Base-by-base conservation (phyloP, 1,140 invertebrate genomes). In the Holotrichia oblita region DNA sequence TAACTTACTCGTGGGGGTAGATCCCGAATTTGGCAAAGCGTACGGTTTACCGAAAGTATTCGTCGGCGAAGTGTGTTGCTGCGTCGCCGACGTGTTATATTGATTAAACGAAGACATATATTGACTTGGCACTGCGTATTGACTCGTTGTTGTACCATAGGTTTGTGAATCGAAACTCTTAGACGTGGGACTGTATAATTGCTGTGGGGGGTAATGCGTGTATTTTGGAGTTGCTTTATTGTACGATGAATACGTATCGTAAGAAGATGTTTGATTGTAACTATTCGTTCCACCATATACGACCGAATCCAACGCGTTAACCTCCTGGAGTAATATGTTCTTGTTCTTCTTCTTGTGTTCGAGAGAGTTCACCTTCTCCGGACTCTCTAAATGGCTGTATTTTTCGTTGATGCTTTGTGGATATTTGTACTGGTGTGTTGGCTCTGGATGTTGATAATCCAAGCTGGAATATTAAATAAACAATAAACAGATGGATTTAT, bases 361-460 rank as follows among this genome's bases (percentile, higher is more conserved):
- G 48, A 86, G 73, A 1, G 84, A 85, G 73, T 80, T 84, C 7
- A 85, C 84, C 82, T 85, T 86, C 64, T 86, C 84, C 12, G 85
- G 84, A 77, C 85, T 86, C 78, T 83, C 82, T 79, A 86, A 80
- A 55, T 85, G 84, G 80, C 81, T 83, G 77, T 85, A 86, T 48
- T 80, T 82, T 59, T 86, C 81, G 41, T 83, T 81, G 64, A 84
- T 85, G 24, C 81, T 78, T 73, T 79, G 61, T 48, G 78, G 59
- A 73, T 22, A 64, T 76, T 79, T 79, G 78, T 59, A 48, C 8
- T 78, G 77, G n/a, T 22, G 61, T 0, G 20, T 7, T 14, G 20
- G 27, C 14, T 79, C 73, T 12, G 74, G 61, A 3, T 73, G 72
- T 22, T 80, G 78, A 8, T 77, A 80, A 42, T 82, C 79, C 22